Evolutionary conservation across 2,888 invertebrate genomes (phyloP), one percentile per base, ranked within the genome.

Genomic region (Halictus quadricinctus): DNA sequence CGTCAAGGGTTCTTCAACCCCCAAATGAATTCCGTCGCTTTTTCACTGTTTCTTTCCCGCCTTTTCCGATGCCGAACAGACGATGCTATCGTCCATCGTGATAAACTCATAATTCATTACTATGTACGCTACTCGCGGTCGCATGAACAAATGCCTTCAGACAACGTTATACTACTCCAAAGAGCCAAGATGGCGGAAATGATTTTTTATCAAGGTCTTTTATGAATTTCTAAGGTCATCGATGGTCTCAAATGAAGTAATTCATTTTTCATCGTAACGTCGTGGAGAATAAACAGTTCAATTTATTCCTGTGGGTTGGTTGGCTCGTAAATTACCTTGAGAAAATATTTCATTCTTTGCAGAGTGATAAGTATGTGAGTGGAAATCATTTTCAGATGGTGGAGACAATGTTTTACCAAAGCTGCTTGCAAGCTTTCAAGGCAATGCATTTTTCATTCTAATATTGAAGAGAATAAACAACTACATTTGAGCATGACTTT

Each of bases 221-320:
- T n/a, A n/a, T n/a, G n/a, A 58, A 18, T 6, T 7, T 7, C 8
- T 0, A 29, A 64, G 29, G 64, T 2, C 6, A 64, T 29, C 46
- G 83, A 83, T 86, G 81, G 72, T 86, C 75, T 84, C 85, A 78
- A 86, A 12, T 5, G n/a, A n/a, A 58, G n/a, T 8, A 58, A 58
- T 58, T 0, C 0, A 58, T n/a, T n/a, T 58, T n/a, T n/a, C n/a
- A n/a, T 58, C n/a, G n/a, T 4, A 12, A 10, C 4, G 10, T n/a
- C n/a, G 0, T 12, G 4, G n/a, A 12, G n/a, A 58, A n/a, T 5
- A 10, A 3, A n/a, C 21, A 10, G 3, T 21, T 21, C 2, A 0
- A 12, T 12, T 58, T 58, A n/a, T n/a, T n/a, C 1, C 4, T n/a
- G 21, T 21, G 21, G 21, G 8, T 10, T 54, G 21, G 21, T 21